Evolutionary conservation across 1,140 invertebrate species (phyloP), one percentile per base, ranked within the genome.

Genomic region (Drosophila tsacasi): DNA sequence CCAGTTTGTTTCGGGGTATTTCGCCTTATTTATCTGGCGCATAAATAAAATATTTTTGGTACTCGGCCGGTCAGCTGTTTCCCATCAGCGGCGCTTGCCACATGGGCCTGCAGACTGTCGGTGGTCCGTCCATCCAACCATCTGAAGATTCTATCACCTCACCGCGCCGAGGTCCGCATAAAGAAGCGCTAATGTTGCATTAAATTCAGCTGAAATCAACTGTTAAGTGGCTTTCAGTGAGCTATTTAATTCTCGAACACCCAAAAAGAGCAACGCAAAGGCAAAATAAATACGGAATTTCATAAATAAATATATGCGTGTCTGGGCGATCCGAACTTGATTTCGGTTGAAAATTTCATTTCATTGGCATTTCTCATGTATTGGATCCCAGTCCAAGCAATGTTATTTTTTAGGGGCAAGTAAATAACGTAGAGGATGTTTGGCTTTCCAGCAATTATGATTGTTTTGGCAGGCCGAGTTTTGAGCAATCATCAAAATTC

Each of bases 171-270:
- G 44, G 54, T 32, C 25, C 46, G 37, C 66, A 90, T 79, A 82
- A 85, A 85, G 78, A 85, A 85, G 37, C 71, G 86, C 85, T 90
- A 90, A 90, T 90, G 85, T 90, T 90, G 85, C 85, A 90, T 90
- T 90, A 90, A 90, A 90, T 90, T 85, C 85, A 90, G 73, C 83
- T 90, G 85, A 90, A 90, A 90, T 90, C 85, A 90, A 90, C 86
- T 90, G 85, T 82, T 90, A 82, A 90, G 85, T 80, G 79, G 85
- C 85, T 90, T 90, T 90, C 85, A 90, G 71, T 90, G 79, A 90
- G 85, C 85, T 90, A 90, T 90, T 90, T 90, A 90, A 90, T 90
- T 85, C 81, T 25, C 74, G 67, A 75, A 76, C 69, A 80, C 68
- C 55, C 74, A 79, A 79, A 81, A 68, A 65, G 63, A 64, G 44